Base-by-base conservation (phyloP, 2,113 vertebrate species). In the Oryzias javanicus region DNA sequence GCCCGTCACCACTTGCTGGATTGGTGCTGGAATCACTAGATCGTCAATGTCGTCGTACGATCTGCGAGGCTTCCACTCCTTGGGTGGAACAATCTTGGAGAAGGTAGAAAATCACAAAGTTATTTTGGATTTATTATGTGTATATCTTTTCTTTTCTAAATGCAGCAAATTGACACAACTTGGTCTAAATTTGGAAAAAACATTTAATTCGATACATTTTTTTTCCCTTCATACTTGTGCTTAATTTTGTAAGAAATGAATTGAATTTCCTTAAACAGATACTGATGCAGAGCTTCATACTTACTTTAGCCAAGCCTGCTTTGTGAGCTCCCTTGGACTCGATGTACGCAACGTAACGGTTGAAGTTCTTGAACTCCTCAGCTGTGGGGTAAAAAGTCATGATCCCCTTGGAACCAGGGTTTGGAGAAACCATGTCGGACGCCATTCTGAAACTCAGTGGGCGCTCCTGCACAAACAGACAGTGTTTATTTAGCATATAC, bases 1-100 rank as follows among this genome's bases (percentile, higher is more conserved):
- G 19, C 96, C 97, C 0, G 96, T 97, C 63, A 99, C 97, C 71
- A 98, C 93, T 87, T 99, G 97, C 85, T 99, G 95, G 83, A 99
- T 99, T 46, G 97, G 97, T 12, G 96, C 94, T 12, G 97, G 94
- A 73, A 99, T 98, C 80, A 96, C 89, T 83, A 99, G 84, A 22
- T 96, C 94, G 25, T 99, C 96, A 16, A 98, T 96, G 67, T 97
- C 93, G 22, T 99, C 95, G 57, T 99, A 99, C 35, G 93, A 94
- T 1, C 35, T 25, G 24, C 97, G 90, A 0, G 97, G 95, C 72
- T 93, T 98, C 97, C 97, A 98, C 50, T 95, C 96, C 77, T 95
- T 98, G 1, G 97, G 97, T 49, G 97, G 96, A 35, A 99, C 90
- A 17, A 98, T 93, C 97, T 99, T 81, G 6, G 10, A 56, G 15